Base-by-base conservation (phyloP, 2,797 vertebrate species). In the Gallirallus australis region DNA sequence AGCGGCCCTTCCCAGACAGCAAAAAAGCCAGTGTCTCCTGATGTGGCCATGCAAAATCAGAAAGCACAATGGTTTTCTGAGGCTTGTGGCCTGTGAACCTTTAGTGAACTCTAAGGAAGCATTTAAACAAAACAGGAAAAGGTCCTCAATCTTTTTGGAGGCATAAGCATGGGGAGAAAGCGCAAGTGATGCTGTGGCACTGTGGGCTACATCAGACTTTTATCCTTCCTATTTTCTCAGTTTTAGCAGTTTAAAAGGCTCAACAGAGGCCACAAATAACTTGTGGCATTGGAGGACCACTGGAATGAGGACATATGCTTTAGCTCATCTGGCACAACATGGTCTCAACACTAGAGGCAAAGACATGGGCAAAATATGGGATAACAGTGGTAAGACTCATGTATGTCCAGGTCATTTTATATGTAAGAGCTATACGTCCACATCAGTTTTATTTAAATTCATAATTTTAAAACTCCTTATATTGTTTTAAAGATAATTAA, bases 101-200 rank as follows among this genome's bases (percentile, higher is more conserved):
- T 33, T 16, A 80, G 25, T 93, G 93, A 92, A 90, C 87, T 91
- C 65, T 69, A 47, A 90, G 86, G 86, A 95, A 93, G 57, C 50
- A 42, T 78, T 95, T 65, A 81, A 86, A 75, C 65, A 93, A 94
- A 96, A 94, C 96, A 95, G 91, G 95, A 95, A 95, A 78, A 94
- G 82, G 68, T 94, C 91, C 52, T 94, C 63, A 84, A 15, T 87
- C 86, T 89, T 45, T 53, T 45, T 53, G 42, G 30, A 91, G 54
- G 31, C 65, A 21, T 64, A 40, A 85, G 37, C 64, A 82, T 33
- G 50, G 83, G 63, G 88, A 90, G 88, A 95, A 96, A 96, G 93
- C 88, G 93, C 57, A 95, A 97, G 95, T 94, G 88, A 69, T 82
- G 65, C 6, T 79, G 52, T 52, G 28, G 42, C 61, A 60, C 39